Base-by-base conservation (phyloP, 2,113 vertebrate species). In the Nothoprocta pentlandii region DNA sequence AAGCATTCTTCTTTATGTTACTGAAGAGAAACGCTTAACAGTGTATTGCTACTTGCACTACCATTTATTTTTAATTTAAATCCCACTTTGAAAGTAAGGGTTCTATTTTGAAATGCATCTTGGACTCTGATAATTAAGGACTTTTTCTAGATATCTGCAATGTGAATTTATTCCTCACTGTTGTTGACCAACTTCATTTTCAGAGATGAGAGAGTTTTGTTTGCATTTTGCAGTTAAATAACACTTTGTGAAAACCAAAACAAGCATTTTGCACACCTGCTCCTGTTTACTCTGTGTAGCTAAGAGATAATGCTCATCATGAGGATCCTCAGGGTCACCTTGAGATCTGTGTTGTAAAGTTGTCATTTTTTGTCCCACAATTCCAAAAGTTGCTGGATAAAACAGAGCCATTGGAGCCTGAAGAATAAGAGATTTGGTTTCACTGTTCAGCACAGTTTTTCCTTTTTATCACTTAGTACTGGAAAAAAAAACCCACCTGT, bases 261-360 rank as follows among this genome's bases (percentile, higher is more conserved):
- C 6, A 36, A 88, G 39, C 26, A 68, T 78, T 93, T 54, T 54
- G 74, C 85, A 69, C 77, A 99, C 99, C 98, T 99, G 99, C 80
- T 99, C 99, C 91, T 99, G 99, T 97, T 99, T 99, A 98, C 99
- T 99, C 96, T 99, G 99, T 10, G 99, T 99, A 64, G 98, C 97
- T 92, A 99, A 95, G 54, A 99, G 98, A 95, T 99, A 99, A 90
- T 99, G 99, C 13, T 99, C 99, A 96, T 99, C 99, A 9, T 99
- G 99, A 47, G 99, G 99, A 84, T 99, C 99, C 89, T 99, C 99
- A 2, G 99, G 97, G 80, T 99, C 98, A 6, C 99, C 99, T 90
- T 99, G 99, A 14, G 99, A 99, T 46, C 99, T 98, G 93, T 99
- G 98, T 88, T 99, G 99, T 85, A 99, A 95, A 53, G 96, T 97